Conservation (phyloP, 30 jellyfish, hydroid and myxozoan species). For the Hydractinia echinata region DNA sequence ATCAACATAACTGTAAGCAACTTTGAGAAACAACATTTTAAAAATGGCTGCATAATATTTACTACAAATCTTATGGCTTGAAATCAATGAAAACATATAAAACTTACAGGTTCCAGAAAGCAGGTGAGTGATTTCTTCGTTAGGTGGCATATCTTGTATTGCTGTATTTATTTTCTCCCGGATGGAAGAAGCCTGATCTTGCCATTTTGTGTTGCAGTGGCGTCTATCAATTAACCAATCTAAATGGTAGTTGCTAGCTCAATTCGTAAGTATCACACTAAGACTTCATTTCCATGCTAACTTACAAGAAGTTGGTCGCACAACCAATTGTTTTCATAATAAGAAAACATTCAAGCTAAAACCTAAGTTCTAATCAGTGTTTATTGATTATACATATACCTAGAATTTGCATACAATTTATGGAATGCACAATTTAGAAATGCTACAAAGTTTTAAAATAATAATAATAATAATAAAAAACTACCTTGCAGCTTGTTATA, state of each 20-base stretch:
- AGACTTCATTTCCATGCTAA: too few species aligned
- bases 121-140: constrained; percentile 43
- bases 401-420: too few species aligned
- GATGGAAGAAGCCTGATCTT: constrained; percentile 54
- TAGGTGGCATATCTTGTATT: constrained; percentile 66
- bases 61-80: neutral
- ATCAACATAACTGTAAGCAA: too few species aligned
- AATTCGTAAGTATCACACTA: too few species aligned
- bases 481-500: constrained; percentile 78
- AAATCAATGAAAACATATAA: neutral
- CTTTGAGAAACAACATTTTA: too few species aligned
- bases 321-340: neutral
- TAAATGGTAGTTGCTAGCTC: neutral
- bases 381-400: too few species aligned
- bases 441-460: too few species aligned
- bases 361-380: too few species aligned
- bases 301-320: too few species aligned
- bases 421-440: too few species aligned
- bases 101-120: constrained; percentile 65
- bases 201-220: constrained; percentile 87
- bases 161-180: constrained; percentile 63
- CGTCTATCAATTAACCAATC: constrained; percentile 92
- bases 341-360: too few species aligned
- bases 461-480: too few species aligned
- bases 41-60: neutral